Evolutionary conservation across 2,888 invertebrate species (phyloP), one percentile per base, ranked within the genome.

Genomic region (Auanema sp.): DNA sequence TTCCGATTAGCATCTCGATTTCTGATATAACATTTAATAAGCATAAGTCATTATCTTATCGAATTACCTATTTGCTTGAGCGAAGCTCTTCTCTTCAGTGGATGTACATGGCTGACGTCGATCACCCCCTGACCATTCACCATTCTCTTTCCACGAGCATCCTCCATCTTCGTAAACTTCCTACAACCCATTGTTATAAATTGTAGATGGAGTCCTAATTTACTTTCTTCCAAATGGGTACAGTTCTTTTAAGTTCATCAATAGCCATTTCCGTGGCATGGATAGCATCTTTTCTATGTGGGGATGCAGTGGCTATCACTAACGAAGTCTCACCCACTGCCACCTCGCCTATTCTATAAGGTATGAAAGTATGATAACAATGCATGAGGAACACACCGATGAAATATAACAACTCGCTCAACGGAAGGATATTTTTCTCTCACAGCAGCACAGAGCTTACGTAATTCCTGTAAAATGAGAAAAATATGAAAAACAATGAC

Each of bases 221-320:
- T 47, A 76, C 78, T 70, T 79, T 81, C 60, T 80, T 80, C 78
- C 79, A 81, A 49, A 81, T 81, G 21, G 81, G 81, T 21, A 80
- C 79, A 2, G 63, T 62, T 40, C 64, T 54, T 58, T 81, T 81
- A 47, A 81, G 59, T 23, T 71, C 69, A 59, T 81, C 75, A 56
- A 81, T 82, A 12, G 72, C 70, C 54, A 69, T 64, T 58, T 72
- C 73, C 0, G 79, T 78, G 5, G 79, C 80, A n/a, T 60, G 50
- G n/a, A 81, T 78, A 12, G 81, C 76, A 21, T 72, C 79, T 40
- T 68, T 65, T 18, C 81, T 67, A 65, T 81, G 81, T 2, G 81
- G 76, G 4, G 79, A 74, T 5, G 76, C 74, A 11, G 77, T 76
- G 12, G 77, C 77, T 44, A 81, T 81, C 2, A 80, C 64, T 8